A percentile compares a stretch with the other conserved stretches of the same genome.
These are phyloP conservation scores for Sciurus carolinensis DNA, from an alignment of 2,797 vertebrate species.

Conservation along the genomic window DNA sequence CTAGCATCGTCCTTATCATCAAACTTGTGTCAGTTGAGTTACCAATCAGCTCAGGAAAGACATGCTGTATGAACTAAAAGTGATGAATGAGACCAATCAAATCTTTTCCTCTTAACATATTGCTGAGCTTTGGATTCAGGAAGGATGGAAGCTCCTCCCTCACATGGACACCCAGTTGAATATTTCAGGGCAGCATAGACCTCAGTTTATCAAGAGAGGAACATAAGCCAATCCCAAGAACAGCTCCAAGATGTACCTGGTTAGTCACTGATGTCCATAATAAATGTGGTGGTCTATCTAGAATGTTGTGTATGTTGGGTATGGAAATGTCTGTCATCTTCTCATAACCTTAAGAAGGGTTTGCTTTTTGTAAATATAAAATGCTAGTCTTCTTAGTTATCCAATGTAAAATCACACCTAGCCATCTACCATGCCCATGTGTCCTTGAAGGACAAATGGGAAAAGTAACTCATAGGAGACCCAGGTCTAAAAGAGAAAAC, in stretches of 20 bases:
- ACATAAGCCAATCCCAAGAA: not conserved
- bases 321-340: slow-evolving; percentile 61
- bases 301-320: slow-evolving; percentile 72
- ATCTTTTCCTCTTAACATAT: not conserved
- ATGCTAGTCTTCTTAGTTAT: slow-evolving; percentile 70
- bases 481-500: not conserved
- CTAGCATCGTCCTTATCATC: not conserved
- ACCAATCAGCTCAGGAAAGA: slow-evolving; percentile 38
- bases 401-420: not conserved
- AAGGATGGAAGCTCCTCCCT: not conserved
- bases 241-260: not conserved
- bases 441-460: not conserved
- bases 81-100: not conserved
- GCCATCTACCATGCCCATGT: not conserved
- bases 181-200: not conserved
- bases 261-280: slow-evolving; percentile 77
- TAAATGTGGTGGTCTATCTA: slow-evolving; percentile 69
- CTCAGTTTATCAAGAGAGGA: not conserved
- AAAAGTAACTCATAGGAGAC: not conserved
- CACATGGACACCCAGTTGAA: not conserved
- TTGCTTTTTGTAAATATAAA: slow-evolving; percentile 58
- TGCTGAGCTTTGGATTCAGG: not conserved
- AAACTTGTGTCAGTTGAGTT: slow-evolving; percentile 21
- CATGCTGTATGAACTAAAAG: not conserved
- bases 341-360: slow-evolving; percentile 77